Base-by-base conservation (phyloP, 2,797 vertebrate genomes). In the Enteromius mattozi region DNA sequence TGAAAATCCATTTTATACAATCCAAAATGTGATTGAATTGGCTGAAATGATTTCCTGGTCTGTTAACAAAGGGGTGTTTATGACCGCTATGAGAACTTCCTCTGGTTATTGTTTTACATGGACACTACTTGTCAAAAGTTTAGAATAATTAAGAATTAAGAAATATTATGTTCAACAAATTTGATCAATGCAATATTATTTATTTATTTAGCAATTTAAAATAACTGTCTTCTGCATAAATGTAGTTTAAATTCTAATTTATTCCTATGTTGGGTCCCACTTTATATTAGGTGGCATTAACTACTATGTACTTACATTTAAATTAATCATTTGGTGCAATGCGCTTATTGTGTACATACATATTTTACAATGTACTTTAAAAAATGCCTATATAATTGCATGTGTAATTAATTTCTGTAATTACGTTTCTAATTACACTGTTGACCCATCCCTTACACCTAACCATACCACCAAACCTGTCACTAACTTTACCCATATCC, bases 11-110 rank as follows among this genome's bases (percentile, higher is more conserved):
- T 85, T 80, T 37, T 54, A 33, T 54, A 21, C 40, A 59, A 40
- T 77, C 21, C 21, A 40, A 49, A 75, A 81, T 83, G 49, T 83
- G 16, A 72, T 69, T 66, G 14, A 65, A 76, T 80, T 80, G 37
- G 42, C 59, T 45, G 21, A 35, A 80, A 72, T 56, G 1, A 27
- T 59, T 66, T 72, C 47, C 49, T 19, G 30, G n/a, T 75, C 35
- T 54, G 30, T 71, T 78, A 78, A 82, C 17, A 78, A 78, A 61
- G 47, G 42, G 35, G 45, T 27, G 16, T 65, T 82, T 63, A 56
- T 68, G 37, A 2, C 37, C 40, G 70, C 51, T 16, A 19, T 76
- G 77, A 66, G 59, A 56, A 70, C 49, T 37, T 85, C 30, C 12
- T 59, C 16, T 24, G 49, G 59, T 56, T 56, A 49, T 76, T 68